Conservation (phyloP, 1,140 invertebrate genomes). For the Argopecten irradians region DNA sequence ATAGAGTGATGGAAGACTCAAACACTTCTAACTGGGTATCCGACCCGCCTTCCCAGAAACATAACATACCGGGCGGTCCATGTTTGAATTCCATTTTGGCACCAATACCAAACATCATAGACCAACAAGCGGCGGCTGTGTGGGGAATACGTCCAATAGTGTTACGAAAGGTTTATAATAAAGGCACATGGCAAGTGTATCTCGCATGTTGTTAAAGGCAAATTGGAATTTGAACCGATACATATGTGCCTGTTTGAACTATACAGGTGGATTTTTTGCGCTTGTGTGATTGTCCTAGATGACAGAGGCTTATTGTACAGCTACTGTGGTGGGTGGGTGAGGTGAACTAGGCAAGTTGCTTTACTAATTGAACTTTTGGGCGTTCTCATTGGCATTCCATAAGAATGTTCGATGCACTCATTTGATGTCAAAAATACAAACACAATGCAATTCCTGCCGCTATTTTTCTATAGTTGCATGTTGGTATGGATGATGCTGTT, state of each 20-base stretch:
- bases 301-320: neutral
- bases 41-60: neutral
- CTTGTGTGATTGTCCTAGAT: slow-evolving; percentile 21
- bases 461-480: neutral
- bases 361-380: neutral
- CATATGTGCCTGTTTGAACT: neutral
- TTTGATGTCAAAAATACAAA: neutral
- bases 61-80: slow-evolving; percentile 5
- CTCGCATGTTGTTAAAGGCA: neutral
- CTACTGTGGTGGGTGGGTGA: neutral
- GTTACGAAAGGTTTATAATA: neutral
- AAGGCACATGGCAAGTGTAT: slow-evolving; percentile 21
- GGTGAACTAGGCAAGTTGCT: neutral
- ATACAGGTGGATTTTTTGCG: slow-evolving; percentile 15
- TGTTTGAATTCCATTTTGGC: slow-evolving; percentile 21
- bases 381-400: neutral
- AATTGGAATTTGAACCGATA: slow-evolving; percentile 10
- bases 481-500: neutral
- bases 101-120: slow-evolving; percentile 21
- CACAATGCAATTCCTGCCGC: neutral
- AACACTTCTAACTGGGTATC: neutral
- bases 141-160: slow-evolving; percentile 8
- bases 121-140: neutral
- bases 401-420: neutral
- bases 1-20: neutral